Conservation (phyloP, 92 coral and sea anemone genomes). For the Epizoanthus scotinus region DNA sequence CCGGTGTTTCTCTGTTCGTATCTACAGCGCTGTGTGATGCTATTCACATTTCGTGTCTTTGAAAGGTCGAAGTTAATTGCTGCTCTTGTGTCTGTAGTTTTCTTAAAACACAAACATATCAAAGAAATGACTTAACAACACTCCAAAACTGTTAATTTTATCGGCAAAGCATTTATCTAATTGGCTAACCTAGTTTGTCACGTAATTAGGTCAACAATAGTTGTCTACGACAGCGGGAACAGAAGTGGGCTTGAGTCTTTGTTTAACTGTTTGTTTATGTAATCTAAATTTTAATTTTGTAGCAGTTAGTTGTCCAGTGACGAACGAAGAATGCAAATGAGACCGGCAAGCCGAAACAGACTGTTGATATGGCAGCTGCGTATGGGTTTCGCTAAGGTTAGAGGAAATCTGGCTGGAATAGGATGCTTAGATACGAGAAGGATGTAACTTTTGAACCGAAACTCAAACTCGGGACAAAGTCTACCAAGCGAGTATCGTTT, state of each 20-base stretch:
- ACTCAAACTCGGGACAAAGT: constrained; percentile 19
- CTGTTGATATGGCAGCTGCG: neutral
- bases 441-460: constrained; percentile 15
- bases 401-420: neutral
- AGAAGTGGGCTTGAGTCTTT: constrained; percentile 12
- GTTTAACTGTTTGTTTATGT: constrained; percentile 31
- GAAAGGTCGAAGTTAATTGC: no score
- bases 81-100: no score
- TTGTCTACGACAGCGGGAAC: neutral
- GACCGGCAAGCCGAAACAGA: neutral
- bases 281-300: constrained; percentile 10
- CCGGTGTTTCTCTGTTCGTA: no score
- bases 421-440: constrained; percentile 17
- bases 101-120: no score
- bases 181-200: constrained; percentile 1
- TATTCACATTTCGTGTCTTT: no score
- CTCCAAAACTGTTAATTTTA: constrained; percentile 21
- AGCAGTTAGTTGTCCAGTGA: constrained; percentile 28
- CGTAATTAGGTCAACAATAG: neutral
- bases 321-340: constrained; percentile 11
- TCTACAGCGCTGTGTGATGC: no score
- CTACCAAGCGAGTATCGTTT: constrained; percentile 30
- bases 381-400: neutral
- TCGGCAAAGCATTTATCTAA: constrained; percentile 3
- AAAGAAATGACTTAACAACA: neutral